Evolutionary conservation across 2,797 vertebrate genomes (phyloP), one percentile per base, ranked within the genome.

Genomic region (Spheniscus humboldti): DNA sequence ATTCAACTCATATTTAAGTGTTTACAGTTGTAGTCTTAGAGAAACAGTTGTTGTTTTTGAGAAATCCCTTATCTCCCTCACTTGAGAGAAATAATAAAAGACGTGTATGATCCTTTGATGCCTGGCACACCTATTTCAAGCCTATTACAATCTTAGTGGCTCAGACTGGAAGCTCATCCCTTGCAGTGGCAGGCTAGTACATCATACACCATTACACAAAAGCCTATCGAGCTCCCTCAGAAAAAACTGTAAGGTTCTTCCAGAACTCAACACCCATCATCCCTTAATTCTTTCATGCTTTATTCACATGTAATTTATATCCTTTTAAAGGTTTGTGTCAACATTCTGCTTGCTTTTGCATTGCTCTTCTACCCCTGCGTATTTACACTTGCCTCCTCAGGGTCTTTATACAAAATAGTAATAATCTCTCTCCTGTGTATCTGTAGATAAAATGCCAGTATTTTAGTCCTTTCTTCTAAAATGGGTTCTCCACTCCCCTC

Each of bases 81-180:
- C 31, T 27, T 7, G 41, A 43, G 25, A 7, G 7, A 1, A 43
- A 13, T 3, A 14, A 4, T 3, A 13, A 16, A 13, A 18, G 10
- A 9, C 0, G 0, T 2, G 22, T 4, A 4, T 0, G 4, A 7
- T 27, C n/a, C 18, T 4, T 0, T 2, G 27, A 2, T 11, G 28
- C 2, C 60, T 25, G 53, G 9, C 41, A 12, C 43, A 3, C 17
- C 23, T 13, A 3, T 3, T 7, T 19, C 1, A 7, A 6, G 27
- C 9, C 55, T 11, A 3, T 17, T 3, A 6, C 76, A 18, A 10
- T 1, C 68, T n/a, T 4, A 0, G 7, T 2, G 25, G 25, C 56
- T 27, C 63, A 1, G 33, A 11, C 35, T 2, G 52, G 45, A 39
- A 41, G 77, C 82, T 71, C 3, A 1, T 4, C 60, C 55, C 78